Conservation (phyloP, 2,113 vertebrate genomes). For the Malurus cyaneus region DNA sequence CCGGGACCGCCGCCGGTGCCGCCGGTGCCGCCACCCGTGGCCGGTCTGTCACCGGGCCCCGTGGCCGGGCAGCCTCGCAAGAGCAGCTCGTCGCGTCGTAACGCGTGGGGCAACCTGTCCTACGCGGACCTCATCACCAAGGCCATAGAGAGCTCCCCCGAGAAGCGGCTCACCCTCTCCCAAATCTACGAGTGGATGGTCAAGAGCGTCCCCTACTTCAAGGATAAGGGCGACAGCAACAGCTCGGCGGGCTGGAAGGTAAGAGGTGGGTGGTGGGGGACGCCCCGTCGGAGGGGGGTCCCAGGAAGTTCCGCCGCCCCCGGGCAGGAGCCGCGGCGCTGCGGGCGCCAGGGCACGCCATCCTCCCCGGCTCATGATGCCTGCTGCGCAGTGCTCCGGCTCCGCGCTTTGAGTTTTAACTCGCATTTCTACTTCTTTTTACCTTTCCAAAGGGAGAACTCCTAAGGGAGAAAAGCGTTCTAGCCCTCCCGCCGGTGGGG, state of each 20-base stretch:
- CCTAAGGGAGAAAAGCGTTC: neutral
- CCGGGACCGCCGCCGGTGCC: constrained; percentile 49
- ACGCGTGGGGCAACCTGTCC: constrained; percentile 98
- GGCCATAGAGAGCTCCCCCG: constrained; percentile 95
- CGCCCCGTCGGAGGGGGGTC: neutral
- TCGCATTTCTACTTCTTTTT: neutral
- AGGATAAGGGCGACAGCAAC: constrained; percentile 91
- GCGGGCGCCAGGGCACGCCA: neutral
- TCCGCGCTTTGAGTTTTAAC: neutral
- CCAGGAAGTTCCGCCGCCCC: neutral
- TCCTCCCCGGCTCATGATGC: neutral
- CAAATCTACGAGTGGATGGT: constrained; percentile 99
- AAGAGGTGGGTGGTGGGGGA: constrained; percentile 14
- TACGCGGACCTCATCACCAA: constrained; percentile 98
- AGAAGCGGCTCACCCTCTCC: constrained; percentile 92
- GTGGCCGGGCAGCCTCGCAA: constrained; percentile 87
- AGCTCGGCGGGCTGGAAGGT: constrained; percentile 92
- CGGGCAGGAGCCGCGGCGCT: neutral
- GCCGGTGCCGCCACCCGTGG: constrained; percentile 70
- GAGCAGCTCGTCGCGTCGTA: constrained; percentile 93
- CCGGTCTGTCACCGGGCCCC: constrained; percentile 76
- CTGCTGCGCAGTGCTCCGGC: neutral
- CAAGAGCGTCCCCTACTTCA: constrained; percentile 95
- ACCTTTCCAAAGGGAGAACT: neutral
- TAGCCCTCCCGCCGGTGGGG: neutral